Evolutionary conservation across 2,888 invertebrate genomes (phyloP), one percentile per base, ranked within the genome.

Genomic region (Drosophila yooni): DNA sequence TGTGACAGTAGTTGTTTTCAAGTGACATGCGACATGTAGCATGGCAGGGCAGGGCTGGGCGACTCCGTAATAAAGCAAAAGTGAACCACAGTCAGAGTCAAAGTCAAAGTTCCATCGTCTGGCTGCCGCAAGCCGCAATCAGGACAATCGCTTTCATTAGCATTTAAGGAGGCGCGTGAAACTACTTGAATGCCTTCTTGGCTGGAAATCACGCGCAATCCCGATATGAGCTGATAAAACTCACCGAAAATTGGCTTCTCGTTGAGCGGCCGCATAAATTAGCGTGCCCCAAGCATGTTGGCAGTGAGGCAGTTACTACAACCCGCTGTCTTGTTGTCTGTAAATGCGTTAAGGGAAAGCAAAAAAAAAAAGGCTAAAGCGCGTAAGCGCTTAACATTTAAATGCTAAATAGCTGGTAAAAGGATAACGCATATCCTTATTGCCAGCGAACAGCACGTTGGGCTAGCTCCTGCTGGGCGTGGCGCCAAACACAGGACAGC

Each of bases 341-440:
- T 2, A 40, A 58, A 27, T 51, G 65, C 61, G 70, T 56, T 50
- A 40, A 15, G 5, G 48, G 31, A 46, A 10, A 18, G 43, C 46
- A 53, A 53, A 48, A 65, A 76, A 70, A n/a, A n/a, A 64, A 67
- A 66, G 60, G 71, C 69, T 62, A 81, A 76, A 76, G 63, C 53
- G 81, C 81, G 77, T 70, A 72, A 82, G 81, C 86, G 77, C 72
- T 78, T 74, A 77, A 68, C 87, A 87, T 88, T 88, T 87, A 90
- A 90, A 87, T 90, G 86, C 90, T 90, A 89, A 89, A 89, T 82
- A 86, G 88, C 87, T 87, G 87, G 87, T 86, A 90, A 89, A 90
- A 83, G 90, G 89, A 88, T 83, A 90, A 90, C 77, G 88, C 74
- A 82, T 78, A 86, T 89, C 88, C 89, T 76, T 76, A 87, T 76